Evolutionary conservation across 1,140 invertebrate species (phyloP), one percentile per base, ranked within the genome.

Genomic region (Saccostrea glomerata): DNA sequence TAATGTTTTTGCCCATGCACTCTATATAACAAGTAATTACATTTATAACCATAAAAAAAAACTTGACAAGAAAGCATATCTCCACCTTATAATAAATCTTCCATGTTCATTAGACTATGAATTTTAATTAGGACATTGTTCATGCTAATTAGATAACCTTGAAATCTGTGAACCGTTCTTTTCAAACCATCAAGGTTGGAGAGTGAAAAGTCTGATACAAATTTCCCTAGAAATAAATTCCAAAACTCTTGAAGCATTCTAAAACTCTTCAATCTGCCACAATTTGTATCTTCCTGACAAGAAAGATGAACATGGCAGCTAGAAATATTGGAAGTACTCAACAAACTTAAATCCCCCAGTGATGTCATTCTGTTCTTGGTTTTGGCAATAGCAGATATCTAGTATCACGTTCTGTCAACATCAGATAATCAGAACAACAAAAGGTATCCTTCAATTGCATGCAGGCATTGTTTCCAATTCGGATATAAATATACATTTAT

Each of bases 21-120:
- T 47, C 47, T 47, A 47, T 47, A 47, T 7, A 47, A 47, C 47
- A 47, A 47, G 47, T 47, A 9, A 47, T 47, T 47, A 47, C 47
- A 47, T 47, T 47, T 47, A 47, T 47, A 47, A 47, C 47, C 47
- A 47, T 47, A 3, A 47, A 47, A 47, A 47, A 47, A 9, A 7
- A 36, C 66, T 25, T 77, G 70, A 30, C 70, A 77, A 77, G 25
- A 77, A 36, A 77, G 70, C 23, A 77, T 77, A 77, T 77, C 70
- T 77, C 70, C 70, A 77, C 70, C 23, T 30, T 77, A 23, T 15
- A 77, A 77, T 77, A 77, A 77, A 77, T 77, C 70, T 77, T 77
- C 70, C 15, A 11, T 63, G 9, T 30, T 12, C 23, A 23, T 30
- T 15, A 30, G 23, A 30, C 7, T 6, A 25, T 77, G 70, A 77